Conservation (phyloP, 2,888 invertebrate species). For the Stratiomys singularior region DNA sequence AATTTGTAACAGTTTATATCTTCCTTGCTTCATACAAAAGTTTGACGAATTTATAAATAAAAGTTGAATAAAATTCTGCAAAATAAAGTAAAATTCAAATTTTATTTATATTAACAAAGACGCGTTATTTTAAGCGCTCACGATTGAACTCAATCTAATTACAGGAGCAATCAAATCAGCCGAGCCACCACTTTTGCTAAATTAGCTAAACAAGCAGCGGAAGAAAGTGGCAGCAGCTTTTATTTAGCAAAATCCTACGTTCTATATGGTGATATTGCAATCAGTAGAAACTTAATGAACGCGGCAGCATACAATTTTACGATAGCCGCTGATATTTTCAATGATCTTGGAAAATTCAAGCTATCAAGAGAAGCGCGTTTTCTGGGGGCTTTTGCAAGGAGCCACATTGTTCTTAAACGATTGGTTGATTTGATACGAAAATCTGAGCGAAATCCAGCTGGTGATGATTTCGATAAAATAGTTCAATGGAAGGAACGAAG, state of each 20-base stretch:
- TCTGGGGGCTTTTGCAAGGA: constrained; percentile 45
- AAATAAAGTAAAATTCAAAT: neutral
- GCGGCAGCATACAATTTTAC: constrained; percentile 40
- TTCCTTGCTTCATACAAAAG: too few relatives aligned
- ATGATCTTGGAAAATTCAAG: constrained; percentile 19
- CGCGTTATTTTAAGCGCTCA: too few relatives aligned
- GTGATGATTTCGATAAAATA: neutral
- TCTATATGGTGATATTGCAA: constrained; percentile 32
- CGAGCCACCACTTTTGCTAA: constrained; percentile 34
- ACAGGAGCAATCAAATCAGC: neutral
- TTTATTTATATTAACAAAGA: neutral
- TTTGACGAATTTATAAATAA: too few relatives aligned
- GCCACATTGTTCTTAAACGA: neutral
- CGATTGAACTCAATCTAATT: too few relatives aligned
- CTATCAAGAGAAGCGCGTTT: constrained; percentile 39
- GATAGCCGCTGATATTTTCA: constrained; percentile 38
- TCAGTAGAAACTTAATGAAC: constrained; percentile 1
- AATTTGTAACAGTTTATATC: too few relatives aligned
- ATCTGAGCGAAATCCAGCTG: neutral
- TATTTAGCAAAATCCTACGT: constrained; percentile 36
- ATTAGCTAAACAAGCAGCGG: constrained; percentile 24
- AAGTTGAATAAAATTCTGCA: too few relatives aligned
- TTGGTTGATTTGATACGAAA: constrained; percentile 5
- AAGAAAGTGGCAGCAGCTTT: neutral
- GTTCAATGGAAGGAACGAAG: constrained; percentile 40